These are phyloP conservation scores for Dasypus novemcinctus DNA, from an alignment of 2,113 vertebrate species.

Conservation along the genomic window DNA sequence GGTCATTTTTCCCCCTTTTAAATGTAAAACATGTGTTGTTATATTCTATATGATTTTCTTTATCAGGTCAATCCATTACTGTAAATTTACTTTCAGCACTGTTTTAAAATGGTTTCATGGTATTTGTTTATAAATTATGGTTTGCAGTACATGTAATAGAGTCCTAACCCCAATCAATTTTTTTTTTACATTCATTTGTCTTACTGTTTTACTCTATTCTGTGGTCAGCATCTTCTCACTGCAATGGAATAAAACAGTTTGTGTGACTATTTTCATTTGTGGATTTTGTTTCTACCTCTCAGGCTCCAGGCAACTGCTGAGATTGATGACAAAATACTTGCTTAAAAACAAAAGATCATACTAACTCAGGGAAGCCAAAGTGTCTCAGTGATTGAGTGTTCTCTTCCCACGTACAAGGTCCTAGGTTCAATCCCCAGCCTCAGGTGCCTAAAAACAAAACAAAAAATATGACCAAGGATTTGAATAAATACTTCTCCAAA, in stretches of 20 bases:
- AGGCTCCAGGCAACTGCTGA: not conserved
- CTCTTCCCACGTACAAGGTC: too few relatives aligned
- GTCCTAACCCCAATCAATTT: not conserved
- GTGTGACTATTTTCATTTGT: not conserved
- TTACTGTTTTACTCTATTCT: not conserved
- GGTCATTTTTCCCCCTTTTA: not conserved
- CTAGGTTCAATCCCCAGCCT: too few relatives aligned
- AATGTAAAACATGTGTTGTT: conserved; percentile 31
- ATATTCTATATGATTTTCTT: not conserved
- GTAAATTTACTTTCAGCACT: conserved; percentile 27
- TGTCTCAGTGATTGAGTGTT: too few relatives aligned
- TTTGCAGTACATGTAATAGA: not conserved
- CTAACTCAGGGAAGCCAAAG: too few relatives aligned
- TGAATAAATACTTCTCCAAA: too few relatives aligned
- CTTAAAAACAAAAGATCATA: too few relatives aligned
- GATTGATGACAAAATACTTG: not conserved
- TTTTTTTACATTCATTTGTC: not conserved
- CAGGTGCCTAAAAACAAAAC: too few relatives aligned
- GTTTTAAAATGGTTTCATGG: not conserved
- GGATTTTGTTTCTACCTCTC: not conserved
- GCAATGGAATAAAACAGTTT: not conserved
- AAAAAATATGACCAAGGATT: too few relatives aligned
- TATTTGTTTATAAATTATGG: not conserved
- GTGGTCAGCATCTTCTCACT: not conserved
- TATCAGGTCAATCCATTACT: not conserved